Percentiles rank a stretch among this genome's conserved stretches.
These are phyloP conservation scores for Nomada flava DNA, from an alignment of 2,888 invertebrate genomes.

Conservation along the genomic window DNA sequence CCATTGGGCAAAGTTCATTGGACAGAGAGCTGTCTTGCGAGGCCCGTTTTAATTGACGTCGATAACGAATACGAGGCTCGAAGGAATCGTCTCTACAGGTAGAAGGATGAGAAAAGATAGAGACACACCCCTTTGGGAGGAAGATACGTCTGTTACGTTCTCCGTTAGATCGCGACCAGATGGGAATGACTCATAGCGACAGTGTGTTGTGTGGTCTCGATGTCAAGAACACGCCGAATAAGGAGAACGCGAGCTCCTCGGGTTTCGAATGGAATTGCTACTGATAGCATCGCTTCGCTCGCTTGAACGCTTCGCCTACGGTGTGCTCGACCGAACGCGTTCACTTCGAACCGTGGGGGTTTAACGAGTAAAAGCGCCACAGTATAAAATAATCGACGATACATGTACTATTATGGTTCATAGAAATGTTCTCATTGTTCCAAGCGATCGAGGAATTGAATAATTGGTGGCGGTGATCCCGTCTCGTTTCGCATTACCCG, in stretches of 20 bases:
- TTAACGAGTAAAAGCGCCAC: slow-evolving; percentile 37
- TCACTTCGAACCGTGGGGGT: slow-evolving; percentile 45
- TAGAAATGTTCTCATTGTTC: slow-evolving; percentile 11
- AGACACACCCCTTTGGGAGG: slow-evolving; percentile 59
- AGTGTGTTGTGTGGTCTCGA: slow-evolving; percentile 45
- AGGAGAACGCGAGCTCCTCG: slow-evolving; percentile 60
- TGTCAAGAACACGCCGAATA: slow-evolving; percentile 71
- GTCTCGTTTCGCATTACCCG: neutral
- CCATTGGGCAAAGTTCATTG: neutral
- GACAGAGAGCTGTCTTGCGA: neutral
- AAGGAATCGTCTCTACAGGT: neutral
- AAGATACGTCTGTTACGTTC: slow-evolving; percentile 24
- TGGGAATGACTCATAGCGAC: slow-evolving; percentile 64
- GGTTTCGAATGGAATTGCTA: slow-evolving; percentile 53
- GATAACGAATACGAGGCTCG: slow-evolving; percentile 2
- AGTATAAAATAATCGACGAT: slow-evolving; percentile 1
- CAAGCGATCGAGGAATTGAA: neutral
- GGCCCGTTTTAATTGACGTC: slow-evolving; percentile 3
- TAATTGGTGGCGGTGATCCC: neutral
- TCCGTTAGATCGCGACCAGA: slow-evolving; percentile 41
- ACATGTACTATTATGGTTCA: slow-evolving; percentile 8
- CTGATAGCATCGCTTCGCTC: slow-evolving; percentile 33
- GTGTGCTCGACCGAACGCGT: slow-evolving; percentile 34
- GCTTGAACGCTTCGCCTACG: slow-evolving; percentile 30
- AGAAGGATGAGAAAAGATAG: slow-evolving; percentile 23